Evolutionary conservation across 2,888 invertebrate species (phyloP).

Genomic region (Agrochola lota): DNA sequence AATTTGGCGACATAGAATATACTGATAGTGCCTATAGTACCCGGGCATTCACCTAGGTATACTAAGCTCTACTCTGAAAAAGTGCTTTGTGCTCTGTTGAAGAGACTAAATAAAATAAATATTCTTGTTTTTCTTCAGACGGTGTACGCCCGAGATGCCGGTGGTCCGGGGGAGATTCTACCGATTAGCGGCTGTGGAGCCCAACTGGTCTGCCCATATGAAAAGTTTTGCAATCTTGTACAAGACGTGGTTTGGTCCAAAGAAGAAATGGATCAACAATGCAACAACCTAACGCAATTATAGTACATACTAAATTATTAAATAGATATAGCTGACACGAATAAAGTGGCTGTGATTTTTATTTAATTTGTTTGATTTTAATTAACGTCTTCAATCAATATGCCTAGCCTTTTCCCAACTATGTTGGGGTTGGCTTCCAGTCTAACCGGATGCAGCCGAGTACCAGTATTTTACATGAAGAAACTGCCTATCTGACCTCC

Average conservation of each 20-base stretch:
- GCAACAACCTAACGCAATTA: constrained; percentile 60
- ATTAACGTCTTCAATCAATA: too few relatives aligned
- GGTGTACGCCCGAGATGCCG: constrained; percentile 84
- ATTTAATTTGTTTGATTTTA: constrained; percentile 48
- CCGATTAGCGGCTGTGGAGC: constrained; percentile 86
- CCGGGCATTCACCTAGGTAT: constrained; percentile 24
- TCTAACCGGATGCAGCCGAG: too few relatives aligned
- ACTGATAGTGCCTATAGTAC: neutral
- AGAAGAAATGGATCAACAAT: constrained; percentile 73
- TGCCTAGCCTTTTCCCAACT: too few relatives aligned
- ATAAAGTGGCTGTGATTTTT: constrained; percentile 81
- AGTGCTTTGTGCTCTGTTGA: neutral
- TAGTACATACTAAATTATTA: constrained; percentile 46
- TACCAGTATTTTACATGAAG: too few relatives aligned
- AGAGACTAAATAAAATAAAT: neutral
- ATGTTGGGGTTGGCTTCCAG: too few relatives aligned
- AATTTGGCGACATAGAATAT: neutral
- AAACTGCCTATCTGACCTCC: too few relatives aligned
- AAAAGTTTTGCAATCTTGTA: constrained; percentile 84
- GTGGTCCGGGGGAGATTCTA: constrained; percentile 78
- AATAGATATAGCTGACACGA: constrained; percentile 57
- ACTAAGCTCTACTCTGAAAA: neutral
- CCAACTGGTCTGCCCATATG: constrained; percentile 85
- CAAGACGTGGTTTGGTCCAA: constrained; percentile 74
- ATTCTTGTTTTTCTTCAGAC: constrained; percentile 79